phyloP scores from a whole-genome alignment of 2,888 invertebrate species.

The Aphrophora alni region DNA sequence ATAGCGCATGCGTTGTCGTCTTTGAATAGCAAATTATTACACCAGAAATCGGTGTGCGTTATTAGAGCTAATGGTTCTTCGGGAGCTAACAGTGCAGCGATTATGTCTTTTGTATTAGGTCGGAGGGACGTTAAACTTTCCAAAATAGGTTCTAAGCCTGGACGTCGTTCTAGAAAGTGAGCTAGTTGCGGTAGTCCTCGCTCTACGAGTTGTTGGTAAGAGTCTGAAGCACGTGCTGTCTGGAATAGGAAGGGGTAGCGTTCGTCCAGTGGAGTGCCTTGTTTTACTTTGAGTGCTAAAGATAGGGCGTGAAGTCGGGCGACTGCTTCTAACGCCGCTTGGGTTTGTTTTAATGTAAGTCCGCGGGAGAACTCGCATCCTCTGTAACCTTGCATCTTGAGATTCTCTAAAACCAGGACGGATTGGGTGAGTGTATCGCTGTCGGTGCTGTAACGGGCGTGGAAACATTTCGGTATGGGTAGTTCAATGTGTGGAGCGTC shows the following conservation, averaged over 20 bases:
- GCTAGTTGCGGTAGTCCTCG: slow-evolving; percentile 72
- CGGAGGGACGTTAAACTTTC: slow-evolving; percentile 66
- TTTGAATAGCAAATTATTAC: slow-evolving; percentile 76
- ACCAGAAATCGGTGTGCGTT: slow-evolving; percentile 86
- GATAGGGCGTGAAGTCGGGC: slow-evolving; percentile 77
- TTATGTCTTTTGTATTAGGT: slow-evolving; percentile 73
- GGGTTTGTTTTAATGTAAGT: slow-evolving; percentile 68
- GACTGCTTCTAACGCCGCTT: slow-evolving; percentile 73
- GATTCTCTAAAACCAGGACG: slow-evolving; percentile 76
- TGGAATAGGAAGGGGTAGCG: slow-evolving; percentile 75
- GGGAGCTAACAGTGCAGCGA: slow-evolving; percentile 73
- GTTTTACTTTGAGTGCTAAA: slow-evolving; percentile 64
- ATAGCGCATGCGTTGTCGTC: slow-evolving; percentile 67
- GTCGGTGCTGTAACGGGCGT: slow-evolving; percentile 67
- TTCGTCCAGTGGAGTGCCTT: slow-evolving; percentile 59
- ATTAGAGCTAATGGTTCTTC: slow-evolving; percentile 76
- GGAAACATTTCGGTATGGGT: slow-evolving; percentile 74
- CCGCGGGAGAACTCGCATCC: slow-evolving; percentile 74
- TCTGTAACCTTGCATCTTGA: slow-evolving; percentile 66
- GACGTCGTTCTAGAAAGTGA: slow-evolving; percentile 70
- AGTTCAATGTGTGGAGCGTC: slow-evolving; percentile 60
- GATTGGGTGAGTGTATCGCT: slow-evolving; percentile 65
- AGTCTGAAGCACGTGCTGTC: slow-evolving; percentile 78
- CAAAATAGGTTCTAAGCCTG: slow-evolving; percentile 68
- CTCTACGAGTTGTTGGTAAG: slow-evolving; percentile 78